Conservation (phyloP, 2,113 vertebrate genomes). For the Siphamia tubifer region DNA sequence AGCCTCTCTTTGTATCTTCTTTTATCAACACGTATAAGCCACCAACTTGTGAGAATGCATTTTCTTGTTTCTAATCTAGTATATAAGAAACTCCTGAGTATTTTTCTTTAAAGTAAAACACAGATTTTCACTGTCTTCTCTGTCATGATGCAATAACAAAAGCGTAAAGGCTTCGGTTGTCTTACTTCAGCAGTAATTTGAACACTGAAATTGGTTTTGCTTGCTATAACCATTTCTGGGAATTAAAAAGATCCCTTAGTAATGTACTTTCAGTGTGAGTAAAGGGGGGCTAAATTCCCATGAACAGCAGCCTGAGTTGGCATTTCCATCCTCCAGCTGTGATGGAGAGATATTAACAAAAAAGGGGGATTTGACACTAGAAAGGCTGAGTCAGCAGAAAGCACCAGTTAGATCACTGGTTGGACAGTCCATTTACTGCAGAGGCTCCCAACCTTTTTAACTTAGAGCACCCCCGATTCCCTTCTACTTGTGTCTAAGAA, state of each 20-base stretch:
- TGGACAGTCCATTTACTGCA: too few relatives aligned
- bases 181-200: background rate
- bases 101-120: background rate
- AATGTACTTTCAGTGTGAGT: background rate
- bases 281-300: background rate
- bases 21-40: conserved; percentile 14
- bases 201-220: background rate
- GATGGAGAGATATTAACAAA: too few relatives aligned
- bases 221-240: background rate
- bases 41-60: background rate
- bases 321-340: background rate
- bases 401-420: background rate
- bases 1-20: conserved; percentile 41
- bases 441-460: too few relatives aligned
- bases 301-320: background rate
- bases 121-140: background rate
- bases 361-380: background rate
- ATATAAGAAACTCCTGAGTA: background rate
- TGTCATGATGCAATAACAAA: too few relatives aligned
- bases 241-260: background rate
- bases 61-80: background rate
- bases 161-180: background rate
- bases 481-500: too few relatives aligned
- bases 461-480: too few relatives aligned
- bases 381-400: background rate